Base-by-base conservation (phyloP, 2,888 invertebrate genomes). In the Argyresthia albistria region DNA sequence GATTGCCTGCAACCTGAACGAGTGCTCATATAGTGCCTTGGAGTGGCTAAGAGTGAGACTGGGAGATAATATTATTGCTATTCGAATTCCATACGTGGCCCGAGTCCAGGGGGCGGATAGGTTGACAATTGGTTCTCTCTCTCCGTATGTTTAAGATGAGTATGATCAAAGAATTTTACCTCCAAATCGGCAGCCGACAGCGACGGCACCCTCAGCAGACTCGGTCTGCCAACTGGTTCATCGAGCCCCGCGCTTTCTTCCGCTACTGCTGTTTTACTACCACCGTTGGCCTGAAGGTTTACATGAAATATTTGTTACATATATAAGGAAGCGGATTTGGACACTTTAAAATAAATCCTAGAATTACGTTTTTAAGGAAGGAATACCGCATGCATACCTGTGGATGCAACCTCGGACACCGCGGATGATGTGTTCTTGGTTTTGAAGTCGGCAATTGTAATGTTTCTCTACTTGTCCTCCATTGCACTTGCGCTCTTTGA, bases 401-500 rank as follows among this genome's bases (percentile, higher is more conserved):
- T 15, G 80, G 68, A 60, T 84, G 79, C 11, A 66, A 67, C 55
- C 81, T 66, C 0, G 88, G 88, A 54, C 88, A 88, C 55, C 89
- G 90, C 0, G 90, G 89, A 63, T 91, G 91, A 58, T 88, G 88
- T 57, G 87, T 87, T 56, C 80, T 82, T 0, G 76, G 82, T 56
- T 76, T 81, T 58, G 75, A 80, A 1, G 77, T 68, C 0, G 87
- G 86, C 46, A 88, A 60, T 57, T 90, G 89, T 56, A 91, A 77
- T 49, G 91, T 90, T 72, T 91, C 90, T 56, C 89, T 86, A 60
- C 90, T 89, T 63, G 91, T 91, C 58, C 90, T 87, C 79, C 92
- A 92, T 48, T 88, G 87, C 47, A 89, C 80, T 69, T 93, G 92
- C 57, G 93, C 93, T 52, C 91, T 86, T 65, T 91, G 89, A 71